A percentile compares a stretch with the other conserved stretches of the same genome.
Conservation (phyloP, 2,113 vertebrate genomes). For the Rhinolophus sinicus region DNA sequence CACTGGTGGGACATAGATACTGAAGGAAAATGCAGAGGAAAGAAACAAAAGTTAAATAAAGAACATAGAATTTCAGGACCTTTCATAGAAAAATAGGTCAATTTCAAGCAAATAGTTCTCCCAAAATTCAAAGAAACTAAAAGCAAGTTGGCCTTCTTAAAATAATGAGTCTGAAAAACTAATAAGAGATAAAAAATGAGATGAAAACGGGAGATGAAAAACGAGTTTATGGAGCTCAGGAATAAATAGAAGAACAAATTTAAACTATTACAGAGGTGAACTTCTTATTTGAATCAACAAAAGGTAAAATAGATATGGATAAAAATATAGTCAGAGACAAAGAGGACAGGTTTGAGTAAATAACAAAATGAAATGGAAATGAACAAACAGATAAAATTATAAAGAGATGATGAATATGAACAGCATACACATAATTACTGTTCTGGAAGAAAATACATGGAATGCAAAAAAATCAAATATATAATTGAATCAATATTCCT, state of each 20-base stretch:
- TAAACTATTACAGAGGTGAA: not conserved
- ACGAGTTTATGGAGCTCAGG: not conserved
- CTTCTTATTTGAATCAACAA: not conserved
- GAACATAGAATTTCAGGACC: not conserved
- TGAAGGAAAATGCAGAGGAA: not conserved
- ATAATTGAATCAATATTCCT: not conserved
- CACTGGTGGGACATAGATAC: not conserved
- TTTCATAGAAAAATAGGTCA: slow-evolving; percentile 3
- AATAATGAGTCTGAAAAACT: not conserved
- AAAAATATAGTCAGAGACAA: not conserved
- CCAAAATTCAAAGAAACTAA: not conserved
- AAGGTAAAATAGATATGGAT: slow-evolving; percentile 3
- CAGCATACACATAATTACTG: not conserved
- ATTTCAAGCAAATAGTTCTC: slow-evolving; percentile 28
- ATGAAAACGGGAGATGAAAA: not conserved
- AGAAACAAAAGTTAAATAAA: not conserved
- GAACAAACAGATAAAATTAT: not conserved
- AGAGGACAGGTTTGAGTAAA: not conserved
- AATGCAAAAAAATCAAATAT: not conserved
- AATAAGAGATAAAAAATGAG: not conserved
- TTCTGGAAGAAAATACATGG: not conserved
- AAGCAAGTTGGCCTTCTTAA: not conserved
- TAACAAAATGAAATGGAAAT: slow-evolving; percentile 40
- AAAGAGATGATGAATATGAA: not conserved
- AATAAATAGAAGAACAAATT: not conserved